Conservation (phyloP, 2,888 invertebrate species). For the Lapara coniferarum region DNA sequence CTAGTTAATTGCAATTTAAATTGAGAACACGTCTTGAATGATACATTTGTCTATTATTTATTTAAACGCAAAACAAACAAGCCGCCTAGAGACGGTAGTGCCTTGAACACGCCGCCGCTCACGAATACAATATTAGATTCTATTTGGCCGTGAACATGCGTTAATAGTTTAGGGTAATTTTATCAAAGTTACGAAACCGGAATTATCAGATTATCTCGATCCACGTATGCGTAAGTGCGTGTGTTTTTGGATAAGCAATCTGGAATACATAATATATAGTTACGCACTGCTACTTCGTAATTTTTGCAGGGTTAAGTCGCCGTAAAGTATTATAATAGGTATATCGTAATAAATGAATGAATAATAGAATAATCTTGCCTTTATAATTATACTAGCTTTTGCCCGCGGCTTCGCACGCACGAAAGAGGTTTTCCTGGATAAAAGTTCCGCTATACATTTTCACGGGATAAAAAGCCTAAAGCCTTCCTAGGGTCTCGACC, state of each 20-base stretch:
- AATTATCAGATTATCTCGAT: constrained; percentile 36
- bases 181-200: constrained; percentile 41
- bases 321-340: no score
- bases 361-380: background rate
- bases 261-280: constrained; percentile 13
- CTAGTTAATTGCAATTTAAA: constrained; percentile 17
- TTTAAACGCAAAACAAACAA: constrained; percentile 4
- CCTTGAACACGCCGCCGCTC: constrained; percentile 7
- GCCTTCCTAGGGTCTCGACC: no score
- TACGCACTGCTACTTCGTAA: background rate
- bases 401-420: no score
- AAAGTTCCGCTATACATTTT: no score
- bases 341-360: background rate
- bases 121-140: constrained; percentile 10
- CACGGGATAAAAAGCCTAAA: no score
- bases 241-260: constrained; percentile 11
- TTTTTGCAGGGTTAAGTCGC: background rate
- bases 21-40: constrained; percentile 4
- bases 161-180: constrained; percentile 37
- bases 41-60: constrained; percentile 1
- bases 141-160: constrained; percentile 33
- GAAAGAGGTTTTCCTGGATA: no score
- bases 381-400: no score
- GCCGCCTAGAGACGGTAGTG: background rate
- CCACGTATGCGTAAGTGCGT: constrained; percentile 15